phyloP scores from a whole-genome alignment of 2,888 invertebrate genomes.

The Galerucella calmariensis region DNA sequence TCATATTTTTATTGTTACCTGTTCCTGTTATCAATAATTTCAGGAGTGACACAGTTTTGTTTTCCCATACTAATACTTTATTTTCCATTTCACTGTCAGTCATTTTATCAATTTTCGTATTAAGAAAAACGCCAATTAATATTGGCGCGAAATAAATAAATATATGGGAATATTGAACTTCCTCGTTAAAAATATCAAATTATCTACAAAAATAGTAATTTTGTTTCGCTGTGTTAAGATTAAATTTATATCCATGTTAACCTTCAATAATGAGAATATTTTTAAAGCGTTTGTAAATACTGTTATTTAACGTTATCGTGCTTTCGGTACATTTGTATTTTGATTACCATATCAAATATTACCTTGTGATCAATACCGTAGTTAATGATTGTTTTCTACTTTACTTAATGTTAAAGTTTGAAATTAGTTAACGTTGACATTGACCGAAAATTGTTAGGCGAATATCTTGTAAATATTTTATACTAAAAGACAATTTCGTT shows the following conservation, averaged over 20 bases:
- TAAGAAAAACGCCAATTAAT: neutral
- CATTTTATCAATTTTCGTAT: too few species aligned
- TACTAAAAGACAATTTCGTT: too few species aligned
- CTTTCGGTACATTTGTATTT: neutral
- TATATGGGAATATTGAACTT: constrained; percentile 9
- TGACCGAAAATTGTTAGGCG: too few species aligned
- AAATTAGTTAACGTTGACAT: too few species aligned
- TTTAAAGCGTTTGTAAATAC: neutral
- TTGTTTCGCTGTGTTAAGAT: neutral
- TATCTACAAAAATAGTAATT: neutral
- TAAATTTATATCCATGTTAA: neutral
- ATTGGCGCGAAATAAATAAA: neutral
- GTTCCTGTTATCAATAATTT: too few species aligned
- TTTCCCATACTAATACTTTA: too few species aligned
- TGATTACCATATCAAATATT: constrained; percentile 4
- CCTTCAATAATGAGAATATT: constrained; percentile 1
- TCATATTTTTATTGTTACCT: too few species aligned
- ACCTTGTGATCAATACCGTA: neutral
- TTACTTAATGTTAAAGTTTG: too few species aligned
- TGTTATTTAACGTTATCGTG: neutral
- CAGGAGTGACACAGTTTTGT: too few species aligned
- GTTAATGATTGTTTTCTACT: too few species aligned
- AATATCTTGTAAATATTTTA: too few species aligned
- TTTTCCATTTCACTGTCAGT: too few species aligned
- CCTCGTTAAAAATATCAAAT: neutral